Evolutionary conservation across 2,888 invertebrate genomes (phyloP), one percentile per base, ranked within the genome.

Genomic region (Cremastobaeus sp.): DNA sequence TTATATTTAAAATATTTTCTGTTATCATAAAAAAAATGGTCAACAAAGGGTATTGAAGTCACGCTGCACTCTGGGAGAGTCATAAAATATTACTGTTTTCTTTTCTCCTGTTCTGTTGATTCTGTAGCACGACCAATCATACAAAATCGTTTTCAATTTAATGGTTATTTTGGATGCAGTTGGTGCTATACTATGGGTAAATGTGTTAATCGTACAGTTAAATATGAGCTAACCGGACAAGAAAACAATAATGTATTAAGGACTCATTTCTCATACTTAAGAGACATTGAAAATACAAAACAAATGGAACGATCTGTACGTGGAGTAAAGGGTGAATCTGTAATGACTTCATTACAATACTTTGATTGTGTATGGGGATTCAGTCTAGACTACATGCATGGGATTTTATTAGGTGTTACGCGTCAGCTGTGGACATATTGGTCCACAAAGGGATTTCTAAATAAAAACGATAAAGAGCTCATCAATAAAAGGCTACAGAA

Each of bases 111-210:
- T 21, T 18, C 50, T 14, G 62, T 62, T 3, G 62, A 62, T 41
- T 39, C 62, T 12, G 62, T 62, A n/a, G 50, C 62, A 18, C 57
- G 72, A 2, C 59, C 64, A n/a, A 34, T 75, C n/a, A 32, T 71
- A 1, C 72, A 76, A 48, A 72, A 76, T 50, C 21, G 72, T 12
- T 32, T 59, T 5, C 60, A 64, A 55, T 76, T 59, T 18, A 76
- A 69, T 43, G 76, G 59, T 0, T 69, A 76, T 39, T 59, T n/a
- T 1, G 72, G 68, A 6, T 75, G 72, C 30, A 64, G 64, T 20
- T 76, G 69, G 76, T 72, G 73, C 11, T 76, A 76, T 25, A 20
- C 39, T 20, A 2, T n/a, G 8, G 69, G 72, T 6, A 28, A 30
- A 25, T 54, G 57, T 39, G 30, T 64, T 35, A 34, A 30, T 18